Evolutionary conservation across 1,140 invertebrate genomes (phyloP), one percentile per base, ranked within the genome.

Genomic region (Orius insidiosus): DNA sequence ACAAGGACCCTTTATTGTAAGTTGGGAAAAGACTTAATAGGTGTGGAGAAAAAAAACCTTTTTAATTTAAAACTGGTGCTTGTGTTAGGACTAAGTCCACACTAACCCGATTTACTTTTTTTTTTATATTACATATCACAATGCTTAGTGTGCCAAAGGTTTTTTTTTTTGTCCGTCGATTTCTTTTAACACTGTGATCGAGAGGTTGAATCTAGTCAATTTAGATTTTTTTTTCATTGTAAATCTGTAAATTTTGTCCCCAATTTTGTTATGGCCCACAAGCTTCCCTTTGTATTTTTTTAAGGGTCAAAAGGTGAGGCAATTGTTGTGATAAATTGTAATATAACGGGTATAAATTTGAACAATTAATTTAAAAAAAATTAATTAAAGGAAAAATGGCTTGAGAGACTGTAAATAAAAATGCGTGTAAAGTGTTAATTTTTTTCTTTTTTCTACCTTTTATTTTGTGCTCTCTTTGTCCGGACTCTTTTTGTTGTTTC

Each of bases 1-100:
- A 75, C 56, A 76, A 77, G 71, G 72, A 82, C 13, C 52, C 52
- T 24, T 24, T 24, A 24, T 24, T 24, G 24, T 24, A 24, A 24
- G 24, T 24, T 24, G 3, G 24, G 24, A 4, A 3, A 24, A n/a
- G 16, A 38, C 48, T 45, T 56, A 47, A 52, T 33, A 32, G 34
- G 40, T 13, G 34, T 19, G 24, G 31, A 33, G 34, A 15, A 18
- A 44, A 34, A n/a, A 42, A 36, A 34, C 37, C 31, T 15, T 45
- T 36, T 24, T 34, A 9, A 8, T 18, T 19, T 31, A 48, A 13
- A 5, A 45, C 19, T 42, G 40, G 19, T 32, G 31, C 15, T 15
- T 44, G 19, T 44, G 42, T n/a, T n/a, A n/a, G 7, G 10, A 33
- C 24, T 39, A 39, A 13, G 19, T 39, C 19, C 19, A 39, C 19